Percentiles rank a stretch among this genome's conserved stretches.
These are phyloP conservation scores for Acestrorhynchus altus DNA, from an alignment of 2,797 vertebrate genomes.

Conservation along the genomic window DNA sequence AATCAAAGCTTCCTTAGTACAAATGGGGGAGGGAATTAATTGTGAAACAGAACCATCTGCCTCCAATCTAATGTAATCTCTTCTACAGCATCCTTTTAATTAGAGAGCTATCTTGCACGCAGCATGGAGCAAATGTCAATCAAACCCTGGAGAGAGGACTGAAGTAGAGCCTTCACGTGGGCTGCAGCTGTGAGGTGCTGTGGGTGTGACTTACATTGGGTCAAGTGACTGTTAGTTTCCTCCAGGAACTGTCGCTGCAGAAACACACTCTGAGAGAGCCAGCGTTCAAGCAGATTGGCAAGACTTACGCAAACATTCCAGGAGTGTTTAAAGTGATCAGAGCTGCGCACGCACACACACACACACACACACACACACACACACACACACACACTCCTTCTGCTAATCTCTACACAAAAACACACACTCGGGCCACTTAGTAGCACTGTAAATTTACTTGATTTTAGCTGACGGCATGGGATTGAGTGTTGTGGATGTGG, in stretches of 20 bases:
- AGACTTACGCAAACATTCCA: conserved; percentile 9
- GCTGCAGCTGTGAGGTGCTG: background rate
- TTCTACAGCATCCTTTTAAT: conserved; percentile 27
- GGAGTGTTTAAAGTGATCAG: conserved; percentile 6
- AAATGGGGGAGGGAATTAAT: conserved; percentile 13
- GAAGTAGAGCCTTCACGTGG: background rate
- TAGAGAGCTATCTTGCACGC: background rate
- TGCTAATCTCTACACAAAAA: conserved; percentile 7
- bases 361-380: conserved; percentile 6
- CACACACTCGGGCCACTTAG: background rate
- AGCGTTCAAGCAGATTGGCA: conserved; percentile 40
- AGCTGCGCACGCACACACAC: conserved; percentile 15
- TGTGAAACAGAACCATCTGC: conserved; percentile 22
- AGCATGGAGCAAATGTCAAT: conserved; percentile 15
- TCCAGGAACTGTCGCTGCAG: conserved; percentile 4
- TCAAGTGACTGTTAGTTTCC: conserved; percentile 11
- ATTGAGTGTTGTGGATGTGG: too few species aligned
- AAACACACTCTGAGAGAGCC: background rate
- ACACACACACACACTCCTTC: too few species aligned
- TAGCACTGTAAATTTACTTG: too few species aligned
- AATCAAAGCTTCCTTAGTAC: background rate
- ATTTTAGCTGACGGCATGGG: too few species aligned
- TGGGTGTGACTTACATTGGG: background rate
- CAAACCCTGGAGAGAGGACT: background rate
- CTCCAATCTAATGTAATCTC: conserved; percentile 26